Conservation (phyloP, 2,797 vertebrate genomes). For the Telmatherina bonti region DNA sequence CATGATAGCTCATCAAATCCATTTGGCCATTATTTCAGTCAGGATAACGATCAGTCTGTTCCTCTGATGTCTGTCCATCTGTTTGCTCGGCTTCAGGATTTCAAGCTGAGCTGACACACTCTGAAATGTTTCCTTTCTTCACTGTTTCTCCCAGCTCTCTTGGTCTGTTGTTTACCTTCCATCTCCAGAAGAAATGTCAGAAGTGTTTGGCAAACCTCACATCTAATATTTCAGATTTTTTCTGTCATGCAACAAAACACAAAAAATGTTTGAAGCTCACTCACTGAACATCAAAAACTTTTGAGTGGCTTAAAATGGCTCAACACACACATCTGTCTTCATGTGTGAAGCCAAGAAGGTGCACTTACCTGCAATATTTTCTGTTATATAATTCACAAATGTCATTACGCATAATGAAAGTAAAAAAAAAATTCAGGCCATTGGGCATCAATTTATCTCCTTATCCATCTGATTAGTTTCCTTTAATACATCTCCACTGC, state of each 20-base stretch:
- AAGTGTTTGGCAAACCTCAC: constrained; percentile 41
- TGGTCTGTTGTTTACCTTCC: constrained; percentile 30
- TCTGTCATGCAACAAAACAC: constrained; percentile 7
- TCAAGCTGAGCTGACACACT: constrained; percentile 37
- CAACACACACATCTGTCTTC: constrained; percentile 22
- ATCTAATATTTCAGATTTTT: constrained; percentile 36
- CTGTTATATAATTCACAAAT: constrained; percentile 13
- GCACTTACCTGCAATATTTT: constrained; percentile 22
- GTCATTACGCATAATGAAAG: neutral
- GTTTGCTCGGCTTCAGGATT: constrained; percentile 17
- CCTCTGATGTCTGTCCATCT: constrained; percentile 39
- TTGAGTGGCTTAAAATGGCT: constrained; percentile 9
- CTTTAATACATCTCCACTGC: constrained; percentile 30
- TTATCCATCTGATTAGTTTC: constrained; percentile 38
- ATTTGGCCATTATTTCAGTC: constrained; percentile 29
- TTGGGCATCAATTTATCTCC: constrained; percentile 25
- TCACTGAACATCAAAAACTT: constrained; percentile 23
- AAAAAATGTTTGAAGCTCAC: constrained; percentile 33
- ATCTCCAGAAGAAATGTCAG: constrained; percentile 42
- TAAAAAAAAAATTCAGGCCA: constrained; percentile 4
- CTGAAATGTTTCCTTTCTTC: constrained; percentile 9
- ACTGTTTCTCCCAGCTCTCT: neutral
- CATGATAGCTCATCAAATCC: constrained; percentile 39
- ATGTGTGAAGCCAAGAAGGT: constrained; percentile 4
- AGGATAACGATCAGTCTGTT: constrained; percentile 28